Conservation (phyloP, 2,113 vertebrate species). For the Grammomys surdaster region DNA sequence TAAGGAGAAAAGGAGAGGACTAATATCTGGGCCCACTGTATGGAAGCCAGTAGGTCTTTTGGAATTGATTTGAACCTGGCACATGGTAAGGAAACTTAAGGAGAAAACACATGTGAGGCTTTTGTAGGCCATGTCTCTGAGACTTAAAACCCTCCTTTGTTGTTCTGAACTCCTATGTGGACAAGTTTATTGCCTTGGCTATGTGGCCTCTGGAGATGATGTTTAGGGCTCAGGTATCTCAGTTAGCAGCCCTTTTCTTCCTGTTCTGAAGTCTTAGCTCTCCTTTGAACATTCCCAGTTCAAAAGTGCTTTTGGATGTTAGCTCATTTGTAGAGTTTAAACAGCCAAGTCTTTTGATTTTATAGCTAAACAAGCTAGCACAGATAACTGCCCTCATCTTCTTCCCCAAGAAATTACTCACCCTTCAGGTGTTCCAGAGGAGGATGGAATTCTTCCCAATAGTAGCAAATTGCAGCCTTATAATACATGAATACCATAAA, state of each 20-base stretch:
- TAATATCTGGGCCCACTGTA: slow-evolving; percentile 2
- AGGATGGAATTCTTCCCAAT: slow-evolving; percentile 25
- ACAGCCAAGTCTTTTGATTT: slow-evolving; percentile 46
- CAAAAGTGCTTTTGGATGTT: slow-evolving; percentile 26
- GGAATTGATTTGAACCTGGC: slow-evolving; percentile 37
- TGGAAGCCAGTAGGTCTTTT: slow-evolving; percentile 16
- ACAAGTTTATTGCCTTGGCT: slow-evolving; percentile 8
- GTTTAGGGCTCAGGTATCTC: background rate
- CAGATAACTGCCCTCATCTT: slow-evolving; percentile 19
- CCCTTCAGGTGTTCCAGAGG: background rate
- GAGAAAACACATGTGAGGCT: background rate
- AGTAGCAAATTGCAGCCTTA: slow-evolving; percentile 26
- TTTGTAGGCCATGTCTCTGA: background rate
- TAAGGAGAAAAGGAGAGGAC: slow-evolving; percentile 28
- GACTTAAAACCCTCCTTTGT: background rate
- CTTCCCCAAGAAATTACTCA: slow-evolving; percentile 38
- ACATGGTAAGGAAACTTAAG: background rate
- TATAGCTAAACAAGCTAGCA: slow-evolving; percentile 39
- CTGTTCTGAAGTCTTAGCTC: slow-evolving; percentile 39
- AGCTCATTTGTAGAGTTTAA: slow-evolving; percentile 32
- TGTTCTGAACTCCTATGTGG: slow-evolving; percentile 3
- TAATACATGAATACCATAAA: slow-evolving; percentile 1
- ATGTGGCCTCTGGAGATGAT: background rate
- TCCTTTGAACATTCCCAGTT: slow-evolving; percentile 2
- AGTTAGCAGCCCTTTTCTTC: background rate